Evolutionary conservation across 2,888 invertebrate species (phyloP), one percentile per base, ranked within the genome.

Genomic region (Tetrapedia diversipes): DNA sequence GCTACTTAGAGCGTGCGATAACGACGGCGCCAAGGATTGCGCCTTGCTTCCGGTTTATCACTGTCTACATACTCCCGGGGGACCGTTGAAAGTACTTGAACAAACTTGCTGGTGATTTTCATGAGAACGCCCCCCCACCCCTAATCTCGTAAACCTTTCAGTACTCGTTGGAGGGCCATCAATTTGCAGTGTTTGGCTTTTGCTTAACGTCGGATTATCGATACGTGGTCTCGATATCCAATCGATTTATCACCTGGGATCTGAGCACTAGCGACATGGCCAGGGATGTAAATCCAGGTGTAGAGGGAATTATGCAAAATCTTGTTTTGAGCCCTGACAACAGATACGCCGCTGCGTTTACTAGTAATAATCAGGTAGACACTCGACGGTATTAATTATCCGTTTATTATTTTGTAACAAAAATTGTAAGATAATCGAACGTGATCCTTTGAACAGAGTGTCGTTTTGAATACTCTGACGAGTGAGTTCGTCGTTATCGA

Each of bases 21-120:
- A 94, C 24, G 96, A 96, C 88, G 99, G 99, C 0, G 96, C 97
- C 39, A 94, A 95, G 57, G 96, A 98, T 88, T 98, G 98, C 86
- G 96, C 98, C 0, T 92, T 99, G 61, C 93, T 98, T 83, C 99
- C 99, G 0, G 94, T 97, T 0, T 98, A 98, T 92, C 99, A 99
- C 91, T 99, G 98, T 87, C 93, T 99, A 78, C 99, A 99, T 90
- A 99, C 99, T 1, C 99, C 99, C n/a, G 99, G 99, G 53, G 99
- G 99, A 1, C 99, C 99, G 0, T 92, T 99, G 6, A 99, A 99
- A 93, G 97, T 97, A 90, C 43, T 34, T 37, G n/a, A 16, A 45
- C 27, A 37, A 45, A 39, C 0, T 32, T 22, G 8, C 6, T 24
- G 43, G 19, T n/a, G n/a, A n/a, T 29, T 27, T 14, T 2, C 27